Evolutionary conservation across 2,113 vertebrate genomes (phyloP).

Genomic region (Raja brachyura): DNA sequence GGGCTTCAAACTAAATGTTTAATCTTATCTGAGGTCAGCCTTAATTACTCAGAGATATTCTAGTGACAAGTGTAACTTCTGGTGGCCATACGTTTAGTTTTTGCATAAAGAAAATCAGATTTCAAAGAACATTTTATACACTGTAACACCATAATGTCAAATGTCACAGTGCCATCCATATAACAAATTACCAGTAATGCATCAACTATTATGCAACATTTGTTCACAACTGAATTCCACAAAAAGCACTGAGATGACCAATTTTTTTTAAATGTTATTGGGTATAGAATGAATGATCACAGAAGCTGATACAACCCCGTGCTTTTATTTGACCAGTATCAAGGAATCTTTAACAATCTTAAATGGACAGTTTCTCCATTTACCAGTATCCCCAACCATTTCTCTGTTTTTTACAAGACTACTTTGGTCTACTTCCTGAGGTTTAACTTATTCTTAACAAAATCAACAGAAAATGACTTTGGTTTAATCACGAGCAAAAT

Average conservation of each 20-base stretch:
- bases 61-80: background rate
- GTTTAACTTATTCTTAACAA: background rate
- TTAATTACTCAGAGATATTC: background rate
- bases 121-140: background rate
- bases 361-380: background rate
- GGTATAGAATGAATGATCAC: background rate
- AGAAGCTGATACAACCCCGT: background rate
- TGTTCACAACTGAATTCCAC: background rate
- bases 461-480: background rate
- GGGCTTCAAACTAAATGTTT: background rate
- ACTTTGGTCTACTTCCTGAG: conserved; percentile 2
- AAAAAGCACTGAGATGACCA: background rate
- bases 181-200: background rate
- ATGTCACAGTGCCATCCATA: background rate
- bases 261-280: background rate
- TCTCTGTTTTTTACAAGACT: background rate
- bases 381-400: background rate
- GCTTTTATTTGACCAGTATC: background rate
- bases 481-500: conserved; percentile 22
- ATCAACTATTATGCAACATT: background rate
- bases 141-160: background rate
- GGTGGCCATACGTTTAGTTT: background rate
- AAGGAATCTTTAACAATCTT: background rate
- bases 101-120: background rate
- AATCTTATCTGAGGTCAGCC: background rate